phyloP scores from a whole-genome alignment of 2,113 vertebrate species.

The Pteruthius melanotis region DNA sequence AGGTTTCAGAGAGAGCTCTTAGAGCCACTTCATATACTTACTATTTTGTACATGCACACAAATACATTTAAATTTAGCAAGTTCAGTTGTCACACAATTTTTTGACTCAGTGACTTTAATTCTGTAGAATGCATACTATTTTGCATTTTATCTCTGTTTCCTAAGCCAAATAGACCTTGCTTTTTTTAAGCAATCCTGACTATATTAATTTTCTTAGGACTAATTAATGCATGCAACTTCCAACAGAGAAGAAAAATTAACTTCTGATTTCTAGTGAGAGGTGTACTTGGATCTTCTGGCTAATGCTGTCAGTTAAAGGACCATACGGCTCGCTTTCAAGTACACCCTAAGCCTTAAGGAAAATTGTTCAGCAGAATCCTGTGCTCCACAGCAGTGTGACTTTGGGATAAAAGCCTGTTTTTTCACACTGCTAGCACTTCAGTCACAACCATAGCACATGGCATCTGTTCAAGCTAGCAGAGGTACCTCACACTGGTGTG shows the following conservation, averaged over 20 bases:
- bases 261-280: slow-evolving; percentile 29
- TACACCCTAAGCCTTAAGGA: not conserved
- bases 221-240: slow-evolving; percentile 10
- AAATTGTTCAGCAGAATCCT: not conserved
- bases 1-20: not conserved
- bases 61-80: not conserved
- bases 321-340: not conserved
- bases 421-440: not conserved
- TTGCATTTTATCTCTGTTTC: not conserved
- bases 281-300: not conserved
- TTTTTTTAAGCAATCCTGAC: not conserved
- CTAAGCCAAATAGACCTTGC: not conserved
- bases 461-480: not conserved
- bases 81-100: not conserved
- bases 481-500: rapidly evolving
- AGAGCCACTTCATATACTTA: not conserved
- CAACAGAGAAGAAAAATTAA: slow-evolving; percentile 44
- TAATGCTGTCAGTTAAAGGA: not conserved
- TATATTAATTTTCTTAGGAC: not conserved
- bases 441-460: not conserved
- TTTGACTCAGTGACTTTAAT: not conserved
- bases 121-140: not conserved
- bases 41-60: not conserved
- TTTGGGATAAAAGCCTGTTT: not conserved
- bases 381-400: not conserved